Base-by-base conservation (phyloP, 2,888 invertebrate genomes). In the Gortyna flavago region DNA sequence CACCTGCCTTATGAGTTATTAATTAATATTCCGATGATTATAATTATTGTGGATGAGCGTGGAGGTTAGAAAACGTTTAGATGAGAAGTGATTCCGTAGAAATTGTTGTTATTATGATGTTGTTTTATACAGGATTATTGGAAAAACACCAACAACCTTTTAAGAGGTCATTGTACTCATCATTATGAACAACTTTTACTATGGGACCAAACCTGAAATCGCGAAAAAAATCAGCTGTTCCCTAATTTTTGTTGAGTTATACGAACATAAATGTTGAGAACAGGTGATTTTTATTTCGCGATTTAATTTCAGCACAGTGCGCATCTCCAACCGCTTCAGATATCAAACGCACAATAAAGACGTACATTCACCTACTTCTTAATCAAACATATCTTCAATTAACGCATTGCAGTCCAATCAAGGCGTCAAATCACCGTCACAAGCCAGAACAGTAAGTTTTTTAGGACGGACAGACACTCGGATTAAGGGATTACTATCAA, bases 401-500 rank as follows among this genome's bases (percentile, higher is more conserved):
- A 79, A 81, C 82, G 77, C 81, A 57, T 76, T 51, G 72, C 76
- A 71, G 77, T 71, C 77, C 64, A 87, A 79, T 82, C 81, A 77
- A 85, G 79, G 75, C 73, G 81, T 86, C 87, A 85, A 80, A 81
- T 77, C 77, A 41, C 74, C 65, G 77, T 69, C 74, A 62, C 68
- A 67, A 51, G 59, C 2, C 72, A 85, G 89, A 92, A 92, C 93
- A 91, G 94, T 93, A 87, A 91, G 90, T 90, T 91, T 89, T 89
- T 91, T 89, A 85, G 85, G 82, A 91, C 93, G 89, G 93, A 91
- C 94, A 92, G 91, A 89, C 88, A 90, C 88, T 83, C 89, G 93
- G 95, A 95, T 96, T 94, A 94, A 86, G 86, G 95, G 96, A 95
- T 96, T 96, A 96, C 89, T 93, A 95, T 96, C 96, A 96, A 96